Conservation (phyloP, 1,140 invertebrate genomes). For the Drosophila ercepeae region DNA sequence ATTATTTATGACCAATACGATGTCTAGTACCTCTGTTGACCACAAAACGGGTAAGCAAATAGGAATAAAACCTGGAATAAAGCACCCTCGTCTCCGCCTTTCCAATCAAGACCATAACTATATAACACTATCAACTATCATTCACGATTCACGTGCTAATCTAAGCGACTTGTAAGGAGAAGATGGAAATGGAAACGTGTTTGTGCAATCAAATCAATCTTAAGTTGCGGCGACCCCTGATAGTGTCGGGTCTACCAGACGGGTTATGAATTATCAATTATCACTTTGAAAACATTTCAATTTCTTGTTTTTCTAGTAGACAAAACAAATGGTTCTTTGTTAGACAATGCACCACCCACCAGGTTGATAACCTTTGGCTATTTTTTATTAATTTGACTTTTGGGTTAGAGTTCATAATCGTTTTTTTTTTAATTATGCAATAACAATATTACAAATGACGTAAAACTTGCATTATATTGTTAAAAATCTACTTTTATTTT, state of each 20-base stretch:
- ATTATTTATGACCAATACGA: slow-evolving; percentile 55
- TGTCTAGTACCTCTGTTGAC: slow-evolving; percentile 39
- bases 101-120: no score
- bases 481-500: no score
- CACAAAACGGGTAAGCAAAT: slow-evolving; percentile 45
- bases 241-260: slow-evolving; percentile 15
- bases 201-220: slow-evolving; percentile 64
- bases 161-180: slow-evolving; percentile 36
- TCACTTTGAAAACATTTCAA: slow-evolving; percentile 22
- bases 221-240: slow-evolving; percentile 13
- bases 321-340: slow-evolving; percentile 6
- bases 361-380: slow-evolving; percentile 2
- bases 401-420: no score
- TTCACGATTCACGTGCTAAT: slow-evolving; percentile 63
- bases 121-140: slow-evolving; percentile 44
- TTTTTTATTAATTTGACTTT: neutral
- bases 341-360: neutral
- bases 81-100: neutral
- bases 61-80: slow-evolving; percentile 57
- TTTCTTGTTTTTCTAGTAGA: slow-evolving; percentile 2
- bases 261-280: slow-evolving; percentile 32
- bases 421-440: no score
- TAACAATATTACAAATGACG: no score
- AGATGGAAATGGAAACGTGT: slow-evolving; percentile 62
- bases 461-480: no score